A percentile compares a stretch with the other conserved stretches of the same genome.
Conservation (phyloP, 1,140 invertebrate species). For the Melitaea cinxia region DNA sequence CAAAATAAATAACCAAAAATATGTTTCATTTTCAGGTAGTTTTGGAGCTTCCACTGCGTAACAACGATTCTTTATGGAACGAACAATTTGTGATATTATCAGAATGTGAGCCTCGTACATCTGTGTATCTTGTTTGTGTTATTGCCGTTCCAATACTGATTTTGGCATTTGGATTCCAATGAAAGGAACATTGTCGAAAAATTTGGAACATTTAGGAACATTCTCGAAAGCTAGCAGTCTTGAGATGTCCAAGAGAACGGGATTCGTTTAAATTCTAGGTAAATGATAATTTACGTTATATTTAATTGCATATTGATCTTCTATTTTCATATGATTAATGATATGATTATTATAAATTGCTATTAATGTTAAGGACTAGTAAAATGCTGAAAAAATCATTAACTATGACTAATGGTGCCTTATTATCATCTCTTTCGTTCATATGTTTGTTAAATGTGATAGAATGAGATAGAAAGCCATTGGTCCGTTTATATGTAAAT, state of each 20-base stretch:
- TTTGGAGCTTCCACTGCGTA: slow-evolving; percentile 83
- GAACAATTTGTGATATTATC: slow-evolving; percentile 88
- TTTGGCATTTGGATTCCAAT: slow-evolving; percentile 88
- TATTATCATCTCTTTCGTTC: no score
- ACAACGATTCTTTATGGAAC: slow-evolving; percentile 87
- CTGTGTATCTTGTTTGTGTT: slow-evolving; percentile 86
- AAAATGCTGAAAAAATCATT: neutral
- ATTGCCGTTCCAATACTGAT: slow-evolving; percentile 87
- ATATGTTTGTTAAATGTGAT: no score
- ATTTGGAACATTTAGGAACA: neutral
- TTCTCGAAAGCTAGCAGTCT: neutral
- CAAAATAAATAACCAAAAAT: no score
- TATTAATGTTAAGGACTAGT: neutral
- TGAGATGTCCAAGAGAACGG: neutral
- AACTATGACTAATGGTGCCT: no score
- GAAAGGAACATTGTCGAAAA: slow-evolving; percentile 29
- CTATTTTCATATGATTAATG: neutral
- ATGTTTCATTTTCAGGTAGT: slow-evolving; percentile 75
- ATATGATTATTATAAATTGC: neutral
- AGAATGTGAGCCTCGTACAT: slow-evolving; percentile 87
- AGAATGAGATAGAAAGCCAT: no score
- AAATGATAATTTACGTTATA: neutral
- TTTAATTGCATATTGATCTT: neutral
- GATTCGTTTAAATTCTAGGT: neutral
- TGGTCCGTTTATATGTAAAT: no score